Percentiles rank a stretch among this genome's conserved stretches.
phyloP scores from a whole-genome alignment of 2,113 vertebrate species.

The Etheostoma cragini region DNA sequence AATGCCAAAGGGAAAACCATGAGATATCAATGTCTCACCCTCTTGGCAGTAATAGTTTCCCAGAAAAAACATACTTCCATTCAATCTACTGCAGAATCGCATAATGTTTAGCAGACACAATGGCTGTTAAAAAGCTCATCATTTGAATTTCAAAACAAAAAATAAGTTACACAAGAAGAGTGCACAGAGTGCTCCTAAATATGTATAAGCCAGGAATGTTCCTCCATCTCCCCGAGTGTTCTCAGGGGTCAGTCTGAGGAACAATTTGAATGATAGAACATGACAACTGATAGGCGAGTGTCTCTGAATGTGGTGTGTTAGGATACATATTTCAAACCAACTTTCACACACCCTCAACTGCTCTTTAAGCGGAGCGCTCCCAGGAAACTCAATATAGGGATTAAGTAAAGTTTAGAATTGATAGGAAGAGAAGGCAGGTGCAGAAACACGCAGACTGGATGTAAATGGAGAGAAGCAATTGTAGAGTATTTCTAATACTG shows the following conservation, averaged over 20 bases:
- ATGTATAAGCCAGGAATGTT: constrained; percentile 39
- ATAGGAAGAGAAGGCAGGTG: constrained; percentile 23
- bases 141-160: constrained; percentile 35
- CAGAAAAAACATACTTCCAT: not conserved
- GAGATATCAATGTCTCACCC: not conserved
- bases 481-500: constrained; percentile 12
- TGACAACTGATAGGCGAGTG: constrained; percentile 56
- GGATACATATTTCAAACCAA: constrained; percentile 60
- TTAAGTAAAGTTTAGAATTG: constrained; percentile 49
- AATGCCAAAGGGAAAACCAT: not conserved
- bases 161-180: constrained; percentile 16
- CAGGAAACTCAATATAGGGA: constrained; percentile 48
- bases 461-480: constrained; percentile 18
- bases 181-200: constrained; percentile 39
- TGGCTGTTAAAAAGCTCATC: constrained; percentile 27
- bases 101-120: not conserved
- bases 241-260: constrained; percentile 54
- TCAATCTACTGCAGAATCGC: not conserved
- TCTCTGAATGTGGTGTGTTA: constrained; percentile 31
- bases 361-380: constrained; percentile 40
- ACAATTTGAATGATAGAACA: constrained; percentile 53
- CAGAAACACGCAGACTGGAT: constrained; percentile 11
- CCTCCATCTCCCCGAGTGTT: constrained; percentile 47
- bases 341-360: constrained; percentile 46
- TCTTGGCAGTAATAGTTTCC: constrained; percentile 1